phyloP scores from a whole-genome alignment of 2,888 invertebrate species.

The Drosophila koepferae region DNA sequence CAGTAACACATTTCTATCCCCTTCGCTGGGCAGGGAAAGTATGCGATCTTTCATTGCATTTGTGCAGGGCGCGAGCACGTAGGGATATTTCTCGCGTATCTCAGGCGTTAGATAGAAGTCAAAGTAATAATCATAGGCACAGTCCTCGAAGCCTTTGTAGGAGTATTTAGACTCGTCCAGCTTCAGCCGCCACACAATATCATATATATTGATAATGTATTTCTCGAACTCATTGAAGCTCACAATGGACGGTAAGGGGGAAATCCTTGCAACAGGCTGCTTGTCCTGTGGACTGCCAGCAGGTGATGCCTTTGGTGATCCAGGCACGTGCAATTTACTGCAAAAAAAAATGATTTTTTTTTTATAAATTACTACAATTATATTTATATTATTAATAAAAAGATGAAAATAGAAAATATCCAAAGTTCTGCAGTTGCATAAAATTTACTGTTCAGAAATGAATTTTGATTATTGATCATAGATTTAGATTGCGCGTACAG shows the following conservation, averaged over 20 bases:
- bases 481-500: neutral
- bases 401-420: too few species aligned
- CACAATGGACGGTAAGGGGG: constrained; percentile 23
- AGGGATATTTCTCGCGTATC: constrained; percentile 38
- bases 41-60: constrained; percentile 16
- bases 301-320: too few species aligned
- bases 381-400: too few species aligned
- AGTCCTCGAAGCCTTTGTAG: constrained; percentile 43
- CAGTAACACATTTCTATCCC: neutral
- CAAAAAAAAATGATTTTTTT: neutral
- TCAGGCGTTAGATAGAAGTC: constrained; percentile 49
- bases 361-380: too few species aligned
- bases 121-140: constrained; percentile 46
- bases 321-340: neutral
- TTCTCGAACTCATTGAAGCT: constrained; percentile 44
- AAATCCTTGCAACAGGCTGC: neutral
- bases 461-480: neutral
- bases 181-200: constrained; percentile 45
- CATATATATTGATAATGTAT: constrained; percentile 38
- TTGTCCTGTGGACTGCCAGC: neutral
- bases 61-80: constrained; percentile 22
- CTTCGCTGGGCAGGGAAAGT: constrained; percentile 30
- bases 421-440: too few species aligned
- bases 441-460: neutral
- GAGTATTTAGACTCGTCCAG: constrained; percentile 19